Evolutionary conservation across 2,888 invertebrate genomes (phyloP).

Genomic region (Marronus borbonicus): DNA sequence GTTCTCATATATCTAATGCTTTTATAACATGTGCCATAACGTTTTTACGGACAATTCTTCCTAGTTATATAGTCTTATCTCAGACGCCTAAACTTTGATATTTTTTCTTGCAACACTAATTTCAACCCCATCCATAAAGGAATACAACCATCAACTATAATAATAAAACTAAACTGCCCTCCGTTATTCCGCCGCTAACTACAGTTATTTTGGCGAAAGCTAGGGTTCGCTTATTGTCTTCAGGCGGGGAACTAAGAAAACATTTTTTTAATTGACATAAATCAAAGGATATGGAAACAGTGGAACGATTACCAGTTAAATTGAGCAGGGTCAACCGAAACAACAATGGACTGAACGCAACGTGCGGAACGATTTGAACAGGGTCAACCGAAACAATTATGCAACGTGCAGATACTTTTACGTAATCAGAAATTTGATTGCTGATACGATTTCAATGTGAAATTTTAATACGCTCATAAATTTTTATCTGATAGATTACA

Average conservation of each 20-base stretch:
- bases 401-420: too few species aligned
- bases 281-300: slow-evolving; percentile 50
- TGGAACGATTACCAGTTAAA: slow-evolving; percentile 13
- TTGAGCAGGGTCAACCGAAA: neutral
- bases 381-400: too few species aligned
- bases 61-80: too few species aligned
- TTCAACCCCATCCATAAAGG: neutral
- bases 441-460: too few species aligned
- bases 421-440: too few species aligned
- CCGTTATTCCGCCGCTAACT: slow-evolving; percentile 2
- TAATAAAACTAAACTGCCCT: slow-evolving; percentile 16
- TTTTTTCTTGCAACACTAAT: neutral
- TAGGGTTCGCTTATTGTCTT: neutral
- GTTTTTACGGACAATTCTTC: too few species aligned
- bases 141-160: neutral
- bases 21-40: too few species aligned
- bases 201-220: neutral
- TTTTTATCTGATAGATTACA: too few species aligned
- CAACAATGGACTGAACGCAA: too few species aligned
- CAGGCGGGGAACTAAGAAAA: neutral
- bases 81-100: too few species aligned
- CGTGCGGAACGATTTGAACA: neutral
- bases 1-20: too few species aligned
- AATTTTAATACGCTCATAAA: too few species aligned
- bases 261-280: slow-evolving; percentile 39